Base-by-base conservation (phyloP, 2,888 invertebrate species). In the Aplocera efformata region DNA sequence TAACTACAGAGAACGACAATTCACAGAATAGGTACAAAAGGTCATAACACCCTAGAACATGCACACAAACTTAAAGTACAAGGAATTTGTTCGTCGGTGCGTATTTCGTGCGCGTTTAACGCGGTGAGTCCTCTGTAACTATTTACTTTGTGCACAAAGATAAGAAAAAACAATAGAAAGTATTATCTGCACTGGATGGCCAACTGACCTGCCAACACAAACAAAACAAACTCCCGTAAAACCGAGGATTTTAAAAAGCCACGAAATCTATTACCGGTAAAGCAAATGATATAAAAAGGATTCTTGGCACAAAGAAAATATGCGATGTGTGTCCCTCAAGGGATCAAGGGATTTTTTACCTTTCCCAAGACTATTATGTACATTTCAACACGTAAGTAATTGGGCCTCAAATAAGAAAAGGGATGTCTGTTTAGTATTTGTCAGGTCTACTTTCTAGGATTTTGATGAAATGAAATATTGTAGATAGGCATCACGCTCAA, bases 251-350 rank as follows among this genome's bases (percentile, higher is more conserved):
- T 31, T 11, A 31, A 42, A 43, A 23, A 36, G 10, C 43, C 29
- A 37, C 37, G 33, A 35, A 47, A 27, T 39, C 29, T 44, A 47
- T 42, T 47, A 58, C 53, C 56, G 53, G 49, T 48, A 41, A 46
- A 46, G 46, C 21, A 59, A 60, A 55, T 57, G 54, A 59, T 60
- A 67, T 63, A 59, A 65, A 64, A 64, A 58, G 58, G 58, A 56
- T 60, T 48, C 56, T 62, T 56, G 57, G 56, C 42, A 67, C 60
- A 72, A 66, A 64, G 67, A 63, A 68, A 68, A 68, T 64, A 67
- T 67, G 60, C 53, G 62, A 63, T 58, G 60, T 45, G 32, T 44
- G 56, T 57, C 64, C 58, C 60, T 40, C 46, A 56, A 61, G 58
- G 61, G 67, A 71, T 65, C 64, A 63, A 58, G 59, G 58, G 62